Conservation (phyloP, 2,888 invertebrate species). For the Syrphus vitripennis region DNA sequence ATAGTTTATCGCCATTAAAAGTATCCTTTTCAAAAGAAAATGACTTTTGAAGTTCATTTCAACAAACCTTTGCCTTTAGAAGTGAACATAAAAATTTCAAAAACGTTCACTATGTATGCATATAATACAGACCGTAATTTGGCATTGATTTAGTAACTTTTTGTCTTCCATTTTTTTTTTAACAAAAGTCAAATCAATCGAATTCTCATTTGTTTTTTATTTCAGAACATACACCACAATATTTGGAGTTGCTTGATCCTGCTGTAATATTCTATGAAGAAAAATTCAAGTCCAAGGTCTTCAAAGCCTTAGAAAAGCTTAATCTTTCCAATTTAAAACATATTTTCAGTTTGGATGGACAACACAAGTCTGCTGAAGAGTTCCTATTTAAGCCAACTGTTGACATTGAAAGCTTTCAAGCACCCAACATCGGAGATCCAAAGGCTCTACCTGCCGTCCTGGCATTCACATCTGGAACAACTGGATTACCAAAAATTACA, state of each 20-base stretch:
- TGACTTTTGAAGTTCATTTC: no score
- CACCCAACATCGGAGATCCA: constrained; percentile 37
- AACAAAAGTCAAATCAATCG: no score
- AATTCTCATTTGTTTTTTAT: no score
- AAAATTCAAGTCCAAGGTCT: constrained; percentile 11
- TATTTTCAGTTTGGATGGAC: neutral
- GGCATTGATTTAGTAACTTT: no score
- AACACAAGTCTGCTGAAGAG: neutral
- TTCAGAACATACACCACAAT: neutral
- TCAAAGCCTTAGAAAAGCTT: neutral
- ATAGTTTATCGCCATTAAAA: no score
- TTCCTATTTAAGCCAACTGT: neutral
- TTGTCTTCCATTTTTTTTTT: neutral
- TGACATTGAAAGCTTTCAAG: neutral
- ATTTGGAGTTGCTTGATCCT: constrained; percentile 42
- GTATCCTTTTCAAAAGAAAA: no score
- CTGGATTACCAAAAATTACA: constrained; percentile 59
- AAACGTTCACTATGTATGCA: no score
- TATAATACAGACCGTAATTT: no score
- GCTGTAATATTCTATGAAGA: constrained; percentile 55
- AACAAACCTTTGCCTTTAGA: no score
- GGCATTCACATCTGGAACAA: constrained; percentile 60
- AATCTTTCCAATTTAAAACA: neutral
- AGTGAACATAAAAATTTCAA: no score
- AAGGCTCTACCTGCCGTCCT: constrained; percentile 27